phyloP scores from a whole-genome alignment of 2,113 vertebrate genomes.

The Coregonus clupeaformis region DNA sequence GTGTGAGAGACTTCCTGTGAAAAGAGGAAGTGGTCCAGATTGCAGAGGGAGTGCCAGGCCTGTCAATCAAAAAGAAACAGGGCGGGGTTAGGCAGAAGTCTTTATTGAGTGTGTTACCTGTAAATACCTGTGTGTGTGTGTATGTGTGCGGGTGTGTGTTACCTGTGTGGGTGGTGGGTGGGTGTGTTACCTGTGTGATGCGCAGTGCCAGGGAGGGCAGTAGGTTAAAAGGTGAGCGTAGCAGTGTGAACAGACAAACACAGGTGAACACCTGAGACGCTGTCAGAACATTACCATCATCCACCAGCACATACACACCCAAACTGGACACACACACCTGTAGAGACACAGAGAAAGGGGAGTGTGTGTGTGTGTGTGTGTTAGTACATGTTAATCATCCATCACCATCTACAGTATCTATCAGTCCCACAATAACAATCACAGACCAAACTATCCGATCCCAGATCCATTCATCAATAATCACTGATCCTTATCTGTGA shows the following conservation, averaged over 20 bases:
- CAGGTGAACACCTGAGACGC: conserved; percentile 65
- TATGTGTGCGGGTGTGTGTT: background rate
- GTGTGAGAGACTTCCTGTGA: background rate
- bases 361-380: no score
- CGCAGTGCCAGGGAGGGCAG: background rate
- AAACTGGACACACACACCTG: conserved; percentile 66
- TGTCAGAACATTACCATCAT: conserved; percentile 67
- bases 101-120: background rate
- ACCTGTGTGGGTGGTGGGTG: background rate
- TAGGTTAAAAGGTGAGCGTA: conserved; percentile 39
- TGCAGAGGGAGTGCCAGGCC: conserved; percentile 22
- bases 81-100: background rate
- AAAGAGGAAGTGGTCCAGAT: conserved; percentile 18
- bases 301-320: conserved; percentile 60
- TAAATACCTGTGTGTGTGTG: background rate
- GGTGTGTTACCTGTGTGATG: background rate
- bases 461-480: background rate
- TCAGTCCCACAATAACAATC: no score
- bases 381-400: background rate
- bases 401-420: background rate
- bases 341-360: background rate
- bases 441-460: background rate
- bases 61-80: conserved; percentile 8
- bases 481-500: conserved; percentile 15
- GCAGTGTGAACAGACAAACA: conserved; percentile 70